A percentile compares a stretch with the other conserved stretches of the same genome.
phyloP scores from a whole-genome alignment of 2,888 invertebrate genomes.

The Archaeoteleia sp. region DNA sequence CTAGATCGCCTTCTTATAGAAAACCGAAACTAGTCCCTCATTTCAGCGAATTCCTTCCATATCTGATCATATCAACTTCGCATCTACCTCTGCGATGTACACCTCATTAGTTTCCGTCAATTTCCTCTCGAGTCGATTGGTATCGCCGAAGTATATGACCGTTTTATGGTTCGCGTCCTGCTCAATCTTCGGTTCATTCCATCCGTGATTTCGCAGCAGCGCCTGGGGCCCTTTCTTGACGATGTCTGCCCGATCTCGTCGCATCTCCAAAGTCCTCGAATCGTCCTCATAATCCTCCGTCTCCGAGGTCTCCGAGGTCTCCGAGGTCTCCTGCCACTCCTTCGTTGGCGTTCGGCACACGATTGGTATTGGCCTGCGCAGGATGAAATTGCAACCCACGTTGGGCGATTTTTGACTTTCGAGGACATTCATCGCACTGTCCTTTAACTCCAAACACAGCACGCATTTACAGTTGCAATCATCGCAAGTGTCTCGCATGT shows the following conservation, averaged over 20 bases:
- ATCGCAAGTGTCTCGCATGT: slow-evolving; percentile 57
- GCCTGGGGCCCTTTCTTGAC: slow-evolving; percentile 3
- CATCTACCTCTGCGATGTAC: not conserved
- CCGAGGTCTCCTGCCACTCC: slow-evolving; percentile 65
- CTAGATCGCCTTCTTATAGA: no score
- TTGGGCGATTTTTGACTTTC: slow-evolving; percentile 77
- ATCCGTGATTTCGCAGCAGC: slow-evolving; percentile 5
- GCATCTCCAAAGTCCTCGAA: slow-evolving; percentile 61
- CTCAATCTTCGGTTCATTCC: slow-evolving; percentile 56
- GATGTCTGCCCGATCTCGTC: slow-evolving; percentile 19
- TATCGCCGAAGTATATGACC: slow-evolving; percentile 85
- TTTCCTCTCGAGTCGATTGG: slow-evolving; percentile 77
- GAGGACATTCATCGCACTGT: slow-evolving; percentile 59
- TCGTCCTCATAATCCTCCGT: slow-evolving; percentile 60
- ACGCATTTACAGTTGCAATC: slow-evolving; percentile 83
- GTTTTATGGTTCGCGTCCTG: slow-evolving; percentile 79
- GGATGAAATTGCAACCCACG: slow-evolving; percentile 75
- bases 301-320: slow-evolving; percentile 56
- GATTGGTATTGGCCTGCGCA: slow-evolving; percentile 71
- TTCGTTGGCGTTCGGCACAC: slow-evolving; percentile 60
- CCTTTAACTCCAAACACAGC: slow-evolving; percentile 84
- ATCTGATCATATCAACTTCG: slow-evolving; percentile 7
- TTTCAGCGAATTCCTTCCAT: no score
- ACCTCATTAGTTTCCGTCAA: slow-evolving; percentile 16
- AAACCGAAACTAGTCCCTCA: no score